Base-by-base conservation (phyloP, 2,888 invertebrate genomes). In the Melitaea athalia region DNA sequence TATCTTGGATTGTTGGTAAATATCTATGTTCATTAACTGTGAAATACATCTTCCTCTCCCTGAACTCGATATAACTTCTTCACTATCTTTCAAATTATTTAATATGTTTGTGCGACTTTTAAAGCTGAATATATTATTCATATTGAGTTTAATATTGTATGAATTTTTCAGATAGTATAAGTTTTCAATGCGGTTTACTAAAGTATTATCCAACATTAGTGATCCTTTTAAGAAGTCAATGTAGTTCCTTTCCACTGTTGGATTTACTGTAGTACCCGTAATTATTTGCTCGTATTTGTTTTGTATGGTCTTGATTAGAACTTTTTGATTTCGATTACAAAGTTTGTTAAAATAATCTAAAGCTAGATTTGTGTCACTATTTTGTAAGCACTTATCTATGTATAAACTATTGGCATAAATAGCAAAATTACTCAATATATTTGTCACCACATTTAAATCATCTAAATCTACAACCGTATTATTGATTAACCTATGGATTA, bases 141-240 rank as follows among this genome's bases (percentile, higher is more conserved):
- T 73, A 70, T 75, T 81, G 42, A 87, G 68, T 73, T 77, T 77
- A 38, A 87, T 81, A 62, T 77, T 77, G 64, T 87, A 89, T 0
- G 87, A 88, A 77, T 91, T 88, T 76, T 92, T 92, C 42, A 91
- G 84, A 72, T 90, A 83, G 73, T 91, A 92, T 69, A 92, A 74
- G 64, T 84, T 87, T 80, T 91, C 87, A 70, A 91, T 75, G 69
- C 83, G 79, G 59, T 73, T 79, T 12, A 87, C 81, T 77, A 89
- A 81, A 70, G 79, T 79, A 38, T 80, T 75, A 75, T 81, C 79
- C 43, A 91, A 71, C 59, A 83, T 76, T 62, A 82, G 76, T 15
- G 88, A 86, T 8, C 91, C 90, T 75, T 91, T 92, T 47, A 93
- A 77, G 68, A 93, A 93, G 77, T 93, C 93, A 57, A 92, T 81